phyloP scores from a whole-genome alignment of 2,888 invertebrate species.

The Nebria brevicollis region DNA sequence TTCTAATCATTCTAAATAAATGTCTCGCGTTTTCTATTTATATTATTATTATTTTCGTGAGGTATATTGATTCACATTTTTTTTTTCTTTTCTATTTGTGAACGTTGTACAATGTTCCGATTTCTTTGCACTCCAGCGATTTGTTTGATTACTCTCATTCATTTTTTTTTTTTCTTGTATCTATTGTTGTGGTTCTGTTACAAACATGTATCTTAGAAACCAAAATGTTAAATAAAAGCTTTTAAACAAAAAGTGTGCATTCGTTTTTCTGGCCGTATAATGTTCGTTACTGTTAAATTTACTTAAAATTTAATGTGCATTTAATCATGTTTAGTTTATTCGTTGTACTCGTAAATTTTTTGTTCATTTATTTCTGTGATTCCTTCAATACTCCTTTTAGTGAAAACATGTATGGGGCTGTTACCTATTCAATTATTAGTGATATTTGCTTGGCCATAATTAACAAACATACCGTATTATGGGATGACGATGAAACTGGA shows the following conservation, averaged over 20 bases:
- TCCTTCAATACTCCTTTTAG: too few species aligned
- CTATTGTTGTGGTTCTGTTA: too few species aligned
- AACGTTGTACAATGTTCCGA: too few species aligned
- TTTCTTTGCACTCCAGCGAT: too few species aligned
- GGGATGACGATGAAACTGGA: conserved; percentile 55
- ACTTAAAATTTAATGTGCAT: background rate
- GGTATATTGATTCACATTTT: too few species aligned
- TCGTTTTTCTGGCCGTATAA: background rate
- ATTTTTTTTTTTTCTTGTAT: too few species aligned
- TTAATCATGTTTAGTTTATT: background rate
- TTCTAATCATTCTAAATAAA: background rate
- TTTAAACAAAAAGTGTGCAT: background rate
- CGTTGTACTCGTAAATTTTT: background rate
- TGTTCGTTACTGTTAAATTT: background rate
- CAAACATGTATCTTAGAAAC: too few species aligned
- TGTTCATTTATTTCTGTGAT: background rate
- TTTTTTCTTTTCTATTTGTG: too few species aligned
- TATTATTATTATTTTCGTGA: too few species aligned
- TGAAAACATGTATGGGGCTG: too few species aligned
- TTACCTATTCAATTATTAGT: conserved; percentile 52
- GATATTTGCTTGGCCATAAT: conserved; percentile 57
- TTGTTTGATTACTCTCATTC: too few species aligned
- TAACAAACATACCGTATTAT: conserved; percentile 58
- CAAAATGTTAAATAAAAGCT: too few species aligned
- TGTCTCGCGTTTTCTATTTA: background rate